Conservation (phyloP, 2,888 invertebrate genomes). For the Apotomis turbidana region DNA sequence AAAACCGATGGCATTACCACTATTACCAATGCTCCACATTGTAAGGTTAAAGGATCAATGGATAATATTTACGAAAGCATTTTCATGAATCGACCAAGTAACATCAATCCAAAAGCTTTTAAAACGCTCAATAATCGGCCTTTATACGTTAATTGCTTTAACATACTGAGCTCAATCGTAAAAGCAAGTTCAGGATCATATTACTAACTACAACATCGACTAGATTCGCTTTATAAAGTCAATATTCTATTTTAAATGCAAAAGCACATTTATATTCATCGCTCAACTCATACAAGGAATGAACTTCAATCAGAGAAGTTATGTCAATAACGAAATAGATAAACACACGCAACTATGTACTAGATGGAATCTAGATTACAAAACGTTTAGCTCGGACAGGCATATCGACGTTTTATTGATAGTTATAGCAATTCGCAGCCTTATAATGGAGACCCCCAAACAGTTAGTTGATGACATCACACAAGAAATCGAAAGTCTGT, state of each 20-base stretch:
- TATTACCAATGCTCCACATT: slow-evolving; percentile 13
- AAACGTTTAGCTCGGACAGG: slow-evolving; percentile 25
- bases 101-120: slow-evolving; percentile 23
- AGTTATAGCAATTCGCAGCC: slow-evolving; percentile 9
- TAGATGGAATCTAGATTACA: slow-evolving; percentile 30
- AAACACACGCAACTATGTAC: not conserved
- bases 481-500: slow-evolving; percentile 69
- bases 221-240: slow-evolving; percentile 13
- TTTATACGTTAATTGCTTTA: slow-evolving; percentile 6
- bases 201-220: slow-evolving; percentile 12
- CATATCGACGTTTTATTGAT: slow-evolving; percentile 27
- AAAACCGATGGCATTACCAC: slow-evolving; percentile 18
- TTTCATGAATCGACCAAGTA: slow-evolving; percentile 20
- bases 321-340: slow-evolving; percentile 29
- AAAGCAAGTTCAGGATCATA: not conserved
- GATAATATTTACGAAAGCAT: slow-evolving; percentile 34
- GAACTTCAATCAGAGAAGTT: slow-evolving; percentile 10
- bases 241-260: slow-evolving; percentile 23
- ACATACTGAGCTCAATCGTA: slow-evolving; percentile 14
- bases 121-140: slow-evolving; percentile 7
- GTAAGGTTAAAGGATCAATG: slow-evolving; percentile 24
- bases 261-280: slow-evolving; percentile 25
- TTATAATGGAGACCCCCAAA: slow-evolving; percentile 55
- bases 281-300: slow-evolving; percentile 18
- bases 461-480: slow-evolving; percentile 64